Evolutionary conservation across 2,797 vertebrate species (phyloP).

Genomic region (Huso huso): DNA sequence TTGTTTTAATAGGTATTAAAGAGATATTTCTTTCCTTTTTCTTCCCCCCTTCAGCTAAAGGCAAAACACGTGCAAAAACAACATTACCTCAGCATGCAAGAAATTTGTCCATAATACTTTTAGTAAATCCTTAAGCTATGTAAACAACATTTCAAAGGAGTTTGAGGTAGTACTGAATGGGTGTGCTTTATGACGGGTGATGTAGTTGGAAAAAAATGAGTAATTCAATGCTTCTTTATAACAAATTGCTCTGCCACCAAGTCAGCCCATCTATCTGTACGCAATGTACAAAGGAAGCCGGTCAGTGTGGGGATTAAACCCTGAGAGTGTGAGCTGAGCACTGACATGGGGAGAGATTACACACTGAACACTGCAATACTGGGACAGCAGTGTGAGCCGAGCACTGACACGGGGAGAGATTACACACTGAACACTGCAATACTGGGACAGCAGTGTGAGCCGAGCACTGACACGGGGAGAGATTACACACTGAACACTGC

Average conservation of each 20-base stretch:
- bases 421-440: no score
- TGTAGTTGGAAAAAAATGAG: background rate
- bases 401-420: no score
- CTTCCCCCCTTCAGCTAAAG: background rate
- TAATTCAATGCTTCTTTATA: conserved; percentile 3
- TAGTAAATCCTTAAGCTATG: conserved; percentile 12
- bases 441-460: no score
- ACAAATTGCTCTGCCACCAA: no score
- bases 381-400: no score
- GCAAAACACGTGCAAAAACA: conserved; percentile 10
- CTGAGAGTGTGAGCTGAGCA: background rate
- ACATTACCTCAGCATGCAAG: conserved; percentile 11
- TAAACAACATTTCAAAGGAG: conserved; percentile 13
- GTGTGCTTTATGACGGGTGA: background rate
- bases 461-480: no score
- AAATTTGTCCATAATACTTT: conserved; percentile 9
- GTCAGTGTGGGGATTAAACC: background rate
- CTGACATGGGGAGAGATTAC: background rate
- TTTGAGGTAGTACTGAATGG: background rate
- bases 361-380: no score
- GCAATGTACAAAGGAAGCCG: no score
- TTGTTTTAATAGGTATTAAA: background rate
- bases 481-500: no score
- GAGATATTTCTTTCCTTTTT: no score
- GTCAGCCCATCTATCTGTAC: no score